Base-by-base conservation (phyloP, 2,113 vertebrate species). In the Microtus montanus region DNA sequence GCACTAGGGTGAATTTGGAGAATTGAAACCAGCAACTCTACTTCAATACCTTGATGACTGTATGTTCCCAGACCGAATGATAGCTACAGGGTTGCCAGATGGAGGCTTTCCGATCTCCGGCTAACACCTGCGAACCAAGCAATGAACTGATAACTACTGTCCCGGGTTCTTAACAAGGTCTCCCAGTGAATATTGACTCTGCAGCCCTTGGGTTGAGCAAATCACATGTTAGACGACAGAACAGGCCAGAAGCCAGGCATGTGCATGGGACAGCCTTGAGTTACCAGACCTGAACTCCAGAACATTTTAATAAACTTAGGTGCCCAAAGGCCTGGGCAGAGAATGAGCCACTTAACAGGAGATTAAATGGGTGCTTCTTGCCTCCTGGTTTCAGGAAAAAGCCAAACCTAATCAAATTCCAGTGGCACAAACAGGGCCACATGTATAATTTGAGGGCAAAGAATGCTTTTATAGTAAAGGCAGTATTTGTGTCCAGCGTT, bases 321-420 rank as follows among this genome's bases (percentile, higher is more conserved):
- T 92, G 87, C 97, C 68, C 83, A 97, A 97, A 94, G 96, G 47
- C 15, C 95, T 89, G 77, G 83, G 91, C 90, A 96, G 61, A 79
- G 97, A 97, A 96, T 91, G 95, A 95, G 95, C 91, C 11, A 95
- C 95, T 98, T 97, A 97, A 97, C n/a, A 75, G 78, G 71, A 96
- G 92, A 96, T 96, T 93, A 96, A 96, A 89, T 92, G 85, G 89
- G 89, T 92, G 96, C 96, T 97, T 97, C 95, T 96, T 97, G 96
- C 92, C 93, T 96, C 84, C 92, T 97, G 97, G 97, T 93, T 98
- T 98, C 97, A 97, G 98, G 97, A 97, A 97, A 98, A 98, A 97
- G 96, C 91, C 90, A 94, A 98, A 98, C 96, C 91, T 97, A 97
- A 98, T 15, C 94, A 97, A 98, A 95, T 96, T 97, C 96, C 97